These are phyloP conservation scores for Pogonophryne albipinna DNA, from an alignment of 2,797 vertebrate species.

Conservation along the genomic window DNA sequence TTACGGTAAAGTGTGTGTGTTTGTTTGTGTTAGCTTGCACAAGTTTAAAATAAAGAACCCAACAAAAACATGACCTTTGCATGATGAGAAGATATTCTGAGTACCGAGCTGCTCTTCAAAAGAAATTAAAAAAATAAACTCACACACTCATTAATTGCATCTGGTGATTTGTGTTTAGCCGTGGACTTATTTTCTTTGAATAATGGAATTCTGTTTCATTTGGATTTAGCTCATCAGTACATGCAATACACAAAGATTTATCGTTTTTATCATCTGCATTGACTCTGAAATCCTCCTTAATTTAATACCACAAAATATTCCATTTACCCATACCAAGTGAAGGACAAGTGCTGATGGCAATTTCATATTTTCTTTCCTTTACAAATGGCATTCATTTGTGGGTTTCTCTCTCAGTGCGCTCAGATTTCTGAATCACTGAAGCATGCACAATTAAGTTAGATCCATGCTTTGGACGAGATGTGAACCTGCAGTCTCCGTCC, in stretches of 20 bases:
- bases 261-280: slow-evolving; percentile 47
- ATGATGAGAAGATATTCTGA: slow-evolving; percentile 23
- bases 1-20: slow-evolving; percentile 7
- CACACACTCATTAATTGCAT: slow-evolving; percentile 52
- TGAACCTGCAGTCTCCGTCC: slow-evolving; percentile 33
- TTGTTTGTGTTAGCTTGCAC: slow-evolving; percentile 5
- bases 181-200: slow-evolving; percentile 51
- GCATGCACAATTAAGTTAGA: slow-evolving; percentile 37
- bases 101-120: neutral
- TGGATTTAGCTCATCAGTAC: slow-evolving; percentile 58
- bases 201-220: slow-evolving; percentile 56
- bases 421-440: slow-evolving; percentile 55
- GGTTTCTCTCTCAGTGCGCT: slow-evolving; percentile 27
- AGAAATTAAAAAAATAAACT: neutral
- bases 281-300: slow-evolving; percentile 48
- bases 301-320: slow-evolving; percentile 61
- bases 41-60: slow-evolving; percentile 19
- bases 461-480: slow-evolving; percentile 46
- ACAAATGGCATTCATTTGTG: slow-evolving; percentile 52
- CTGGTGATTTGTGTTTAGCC: slow-evolving; percentile 50
- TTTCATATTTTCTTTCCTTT: slow-evolving; percentile 34
- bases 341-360: slow-evolving; percentile 62
- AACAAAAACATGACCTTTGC: slow-evolving; percentile 2
- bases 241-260: slow-evolving; percentile 41
- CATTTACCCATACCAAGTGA: slow-evolving; percentile 48